Conservation (phyloP, 2,888 invertebrate genomes). For the Heliconius ismenius region DNA sequence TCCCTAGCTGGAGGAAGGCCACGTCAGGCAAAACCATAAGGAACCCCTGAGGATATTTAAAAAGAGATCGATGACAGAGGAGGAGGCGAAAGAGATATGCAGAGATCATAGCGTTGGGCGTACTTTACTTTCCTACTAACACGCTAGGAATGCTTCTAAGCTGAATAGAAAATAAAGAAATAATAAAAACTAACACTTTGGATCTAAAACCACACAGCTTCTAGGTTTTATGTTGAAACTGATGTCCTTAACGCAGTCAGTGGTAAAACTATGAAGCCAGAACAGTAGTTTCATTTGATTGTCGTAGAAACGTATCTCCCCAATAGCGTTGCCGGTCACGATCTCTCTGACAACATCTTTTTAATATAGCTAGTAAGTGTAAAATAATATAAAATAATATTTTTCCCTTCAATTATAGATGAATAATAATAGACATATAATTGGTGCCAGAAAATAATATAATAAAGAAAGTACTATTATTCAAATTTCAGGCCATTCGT, state of each 20-base stretch:
- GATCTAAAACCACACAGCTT: constrained; percentile 63
- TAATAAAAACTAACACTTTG: constrained; percentile 55
- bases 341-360: constrained; percentile 63
- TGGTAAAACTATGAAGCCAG: constrained; percentile 76
- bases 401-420: not conserved
- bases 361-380: not conserved
- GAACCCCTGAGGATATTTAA: no score
- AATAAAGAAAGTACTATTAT: not conserved
- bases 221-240: constrained; percentile 76
- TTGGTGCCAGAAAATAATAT: not conserved
- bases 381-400: not conserved
- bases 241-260: constrained; percentile 74
- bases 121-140: no score
- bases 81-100: no score
- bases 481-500: not conserved
- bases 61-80: no score
- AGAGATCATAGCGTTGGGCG: no score
- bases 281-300: constrained; percentile 80
- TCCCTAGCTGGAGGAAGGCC: no score
- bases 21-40: no score
- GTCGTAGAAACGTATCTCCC: constrained; percentile 83
- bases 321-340: constrained; percentile 79
- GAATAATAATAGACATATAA: no score
- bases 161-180: no score
- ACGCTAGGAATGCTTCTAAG: no score